Percentiles rank a stretch among this genome's conserved stretches.
These are phyloP conservation scores for Pimephales promelas DNA, from an alignment of 2,113 vertebrate genomes.

Conservation along the genomic window DNA sequence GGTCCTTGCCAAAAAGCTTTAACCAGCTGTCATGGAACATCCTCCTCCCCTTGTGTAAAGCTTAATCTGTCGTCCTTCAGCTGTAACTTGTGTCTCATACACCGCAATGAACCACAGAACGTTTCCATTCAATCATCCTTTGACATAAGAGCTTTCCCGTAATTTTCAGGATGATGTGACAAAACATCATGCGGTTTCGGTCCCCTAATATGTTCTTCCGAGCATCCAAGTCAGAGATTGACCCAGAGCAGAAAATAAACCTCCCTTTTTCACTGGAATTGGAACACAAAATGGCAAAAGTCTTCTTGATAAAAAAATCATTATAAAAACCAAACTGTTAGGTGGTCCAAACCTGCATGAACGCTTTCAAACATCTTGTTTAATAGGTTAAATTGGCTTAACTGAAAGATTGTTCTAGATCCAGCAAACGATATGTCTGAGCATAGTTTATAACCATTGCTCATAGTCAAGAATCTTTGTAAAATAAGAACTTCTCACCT, in stretches of 20 bases:
- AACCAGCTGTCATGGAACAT: neutral
- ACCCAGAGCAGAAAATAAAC: neutral
- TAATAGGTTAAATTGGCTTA: too few species aligned
- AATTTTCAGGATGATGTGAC: neutral
- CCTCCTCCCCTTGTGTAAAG: neutral
- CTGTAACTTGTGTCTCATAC: neutral
- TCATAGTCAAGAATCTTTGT: neutral
- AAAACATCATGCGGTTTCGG: neutral
- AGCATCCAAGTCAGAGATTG: neutral
- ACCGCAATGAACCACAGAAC: neutral
- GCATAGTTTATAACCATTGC: neutral
- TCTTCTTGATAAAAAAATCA: too few species aligned
- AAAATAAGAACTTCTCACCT: slow-evolving; percentile 59
- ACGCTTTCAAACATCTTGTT: too few species aligned
- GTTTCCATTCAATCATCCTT: slow-evolving; percentile 21
- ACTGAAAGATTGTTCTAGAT: neutral
- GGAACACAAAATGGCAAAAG: too few species aligned
- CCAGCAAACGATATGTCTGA: neutral
- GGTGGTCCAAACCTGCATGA: neutral
- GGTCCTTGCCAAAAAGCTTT: neutral
- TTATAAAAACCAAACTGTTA: neutral
- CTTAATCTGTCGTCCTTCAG: neutral
- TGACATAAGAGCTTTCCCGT: neutral
- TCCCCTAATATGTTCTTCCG: neutral
- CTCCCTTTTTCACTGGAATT: neutral